Conservation (phyloP, 2,113 vertebrate species). For the Actenoides lindsayi region DNA sequence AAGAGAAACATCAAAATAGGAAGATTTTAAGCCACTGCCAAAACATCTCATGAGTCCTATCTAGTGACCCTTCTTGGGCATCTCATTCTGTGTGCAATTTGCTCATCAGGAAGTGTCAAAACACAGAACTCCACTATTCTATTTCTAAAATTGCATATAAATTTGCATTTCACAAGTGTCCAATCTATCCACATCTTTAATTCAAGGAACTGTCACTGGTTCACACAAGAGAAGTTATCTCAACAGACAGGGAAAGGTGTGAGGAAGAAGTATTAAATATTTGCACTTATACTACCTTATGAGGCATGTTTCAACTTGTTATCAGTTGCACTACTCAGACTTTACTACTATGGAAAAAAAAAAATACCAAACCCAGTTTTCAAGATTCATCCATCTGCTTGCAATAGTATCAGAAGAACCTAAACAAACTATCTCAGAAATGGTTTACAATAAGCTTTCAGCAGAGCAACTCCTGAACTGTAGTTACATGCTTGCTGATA, state of each 20-base stretch:
- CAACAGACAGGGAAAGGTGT: neutral
- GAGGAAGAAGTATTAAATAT: neutral
- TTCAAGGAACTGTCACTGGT: neutral
- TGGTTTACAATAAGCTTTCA: neutral
- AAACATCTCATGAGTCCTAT: neutral
- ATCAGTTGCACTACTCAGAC: neutral
- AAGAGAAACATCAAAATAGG: neutral
- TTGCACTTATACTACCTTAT: neutral
- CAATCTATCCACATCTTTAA: neutral
- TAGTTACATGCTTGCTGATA: fast-evolving
- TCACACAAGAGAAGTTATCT: neutral
- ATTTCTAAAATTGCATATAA: neutral
- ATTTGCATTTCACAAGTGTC: neutral
- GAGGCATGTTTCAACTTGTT: neutral
- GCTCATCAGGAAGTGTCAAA: neutral
- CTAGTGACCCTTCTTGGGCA: neutral
- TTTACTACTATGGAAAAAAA: neutral
- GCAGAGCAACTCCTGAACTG: neutral
- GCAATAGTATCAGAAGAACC: neutral
- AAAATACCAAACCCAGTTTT: neutral
- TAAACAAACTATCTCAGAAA: neutral
- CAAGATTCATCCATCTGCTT: neutral
- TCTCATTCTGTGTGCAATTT: neutral
- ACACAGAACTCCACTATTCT: neutral
- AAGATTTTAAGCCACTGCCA: neutral